These are phyloP conservation scores for Hoplostethus mediterraneus DNA, from an alignment of 2,797 vertebrate genomes.

Conservation along the genomic window DNA sequence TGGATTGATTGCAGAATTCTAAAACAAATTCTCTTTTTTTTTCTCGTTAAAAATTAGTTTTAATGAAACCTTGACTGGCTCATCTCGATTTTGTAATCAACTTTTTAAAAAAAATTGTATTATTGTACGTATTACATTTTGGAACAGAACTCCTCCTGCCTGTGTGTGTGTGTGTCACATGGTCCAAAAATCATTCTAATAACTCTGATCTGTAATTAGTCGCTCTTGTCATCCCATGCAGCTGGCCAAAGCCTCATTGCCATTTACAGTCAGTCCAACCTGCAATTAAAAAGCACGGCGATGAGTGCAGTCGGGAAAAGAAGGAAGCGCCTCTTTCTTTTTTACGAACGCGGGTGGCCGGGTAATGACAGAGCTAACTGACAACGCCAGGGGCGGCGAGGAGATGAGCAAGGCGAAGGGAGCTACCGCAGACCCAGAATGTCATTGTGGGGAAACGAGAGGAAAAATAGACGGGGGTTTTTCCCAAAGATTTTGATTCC, in stretches of 20 bases:
- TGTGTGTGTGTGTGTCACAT: slow-evolving; percentile 30
- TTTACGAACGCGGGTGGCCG: slow-evolving; percentile 62
- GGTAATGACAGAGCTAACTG: slow-evolving; percentile 83
- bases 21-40: no score
- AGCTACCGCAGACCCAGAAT: slow-evolving; percentile 69
- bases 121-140: not conserved
- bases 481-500: slow-evolving; percentile 38
- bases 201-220: slow-evolving; percentile 81
- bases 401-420: slow-evolving; percentile 65
- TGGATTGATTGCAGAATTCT: no score
- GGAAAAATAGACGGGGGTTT: slow-evolving; percentile 61
- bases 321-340: slow-evolving; percentile 38
- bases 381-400: slow-evolving; percentile 54
- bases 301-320: slow-evolving; percentile 69
- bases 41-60: no score
- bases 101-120: not conserved
- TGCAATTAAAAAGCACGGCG: slow-evolving; percentile 81
- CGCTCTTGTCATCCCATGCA: slow-evolving; percentile 64
- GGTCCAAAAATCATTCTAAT: slow-evolving; percentile 59
- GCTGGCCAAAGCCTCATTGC: slow-evolving; percentile 71
- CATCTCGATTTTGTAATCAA: no score
- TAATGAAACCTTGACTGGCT: no score
- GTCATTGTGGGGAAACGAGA: slow-evolving; percentile 63
- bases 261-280: slow-evolving; percentile 64
- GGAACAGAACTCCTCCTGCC: not conserved